Conservation (phyloP, 2,797 vertebrate genomes). For the Phataginus tricuspis region DNA sequence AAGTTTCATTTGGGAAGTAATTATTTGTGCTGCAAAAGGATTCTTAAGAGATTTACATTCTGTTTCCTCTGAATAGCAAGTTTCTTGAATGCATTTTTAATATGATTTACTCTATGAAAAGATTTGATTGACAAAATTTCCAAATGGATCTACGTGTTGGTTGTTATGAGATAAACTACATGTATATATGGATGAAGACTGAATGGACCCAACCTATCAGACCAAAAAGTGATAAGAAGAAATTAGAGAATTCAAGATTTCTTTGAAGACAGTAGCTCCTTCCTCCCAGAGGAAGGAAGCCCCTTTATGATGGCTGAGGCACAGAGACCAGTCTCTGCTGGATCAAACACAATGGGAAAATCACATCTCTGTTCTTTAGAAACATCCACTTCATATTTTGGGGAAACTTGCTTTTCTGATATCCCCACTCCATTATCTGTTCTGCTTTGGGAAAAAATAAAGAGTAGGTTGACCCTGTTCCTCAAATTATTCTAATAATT, state of each 20-base stretch:
- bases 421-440: not conserved
- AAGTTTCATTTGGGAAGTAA: slow-evolving; percentile 45
- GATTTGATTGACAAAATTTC: slow-evolving; percentile 23
- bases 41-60: slow-evolving; percentile 43
- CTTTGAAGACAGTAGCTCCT: not conserved
- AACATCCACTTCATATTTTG: not conserved
- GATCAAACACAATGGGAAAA: not conserved
- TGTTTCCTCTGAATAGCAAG: not conserved
- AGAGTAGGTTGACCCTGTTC: not conserved
- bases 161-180: not conserved
- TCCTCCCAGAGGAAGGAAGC: not conserved
- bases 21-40: slow-evolving; percentile 30
- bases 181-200: not conserved
- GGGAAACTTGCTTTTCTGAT: not conserved
- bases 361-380: not conserved
- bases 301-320: not conserved
- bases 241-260: not conserved
- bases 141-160: slow-evolving; percentile 10
- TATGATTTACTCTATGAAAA: slow-evolving; percentile 37
- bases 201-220: not conserved
- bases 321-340: not conserved
- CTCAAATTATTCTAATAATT: not conserved
- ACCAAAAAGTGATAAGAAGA: not conserved
- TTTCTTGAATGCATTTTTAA: not conserved
- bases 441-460: not conserved